Percentiles rank a stretch among this genome's conserved stretches.
Evolutionary conservation across 2,888 invertebrate species (phyloP).

Genomic region (Brachyptera risi): DNA sequence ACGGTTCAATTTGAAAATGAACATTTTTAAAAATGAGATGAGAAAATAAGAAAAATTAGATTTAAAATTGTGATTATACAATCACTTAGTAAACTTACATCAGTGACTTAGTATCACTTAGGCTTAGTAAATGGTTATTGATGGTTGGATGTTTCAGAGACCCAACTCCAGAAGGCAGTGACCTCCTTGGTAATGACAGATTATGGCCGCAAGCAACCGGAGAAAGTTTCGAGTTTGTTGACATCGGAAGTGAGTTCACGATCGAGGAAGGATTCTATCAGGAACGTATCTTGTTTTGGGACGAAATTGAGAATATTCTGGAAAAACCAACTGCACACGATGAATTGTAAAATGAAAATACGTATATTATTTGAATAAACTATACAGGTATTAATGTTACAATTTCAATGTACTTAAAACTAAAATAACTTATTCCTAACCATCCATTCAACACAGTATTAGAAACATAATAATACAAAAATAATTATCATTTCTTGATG

Average conservation of each 20-base stretch:
- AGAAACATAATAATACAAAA: too few relatives aligned
- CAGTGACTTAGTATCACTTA: background rate
- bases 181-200: conserved; percentile 9
- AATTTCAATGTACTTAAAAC: background rate
- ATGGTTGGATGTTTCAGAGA: conserved; percentile 1
- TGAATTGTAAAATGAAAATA: conserved; percentile 6
- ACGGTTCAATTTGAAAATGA: too few relatives aligned
- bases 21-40: too few relatives aligned
- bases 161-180: conserved; percentile 3
- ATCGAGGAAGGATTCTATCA: conserved; percentile 23
- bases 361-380: background rate
- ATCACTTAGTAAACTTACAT: too few relatives aligned
- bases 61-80: too few relatives aligned
- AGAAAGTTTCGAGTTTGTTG: conserved; percentile 23
- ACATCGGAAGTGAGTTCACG: conserved; percentile 19
- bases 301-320: background rate
- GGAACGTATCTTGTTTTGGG: conserved; percentile 30
- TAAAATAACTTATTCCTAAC: too few relatives aligned
- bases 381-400: background rate
- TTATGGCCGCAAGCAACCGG: conserved; percentile 27
- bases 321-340: background rate
- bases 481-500: too few relatives aligned
- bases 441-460: too few relatives aligned
- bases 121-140: background rate
- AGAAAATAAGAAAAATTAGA: too few relatives aligned